Percentiles rank a stretch among this genome's conserved stretches.
Conservation (phyloP, 2,888 invertebrate species). For the Caenorhabditis parvicauda region DNA sequence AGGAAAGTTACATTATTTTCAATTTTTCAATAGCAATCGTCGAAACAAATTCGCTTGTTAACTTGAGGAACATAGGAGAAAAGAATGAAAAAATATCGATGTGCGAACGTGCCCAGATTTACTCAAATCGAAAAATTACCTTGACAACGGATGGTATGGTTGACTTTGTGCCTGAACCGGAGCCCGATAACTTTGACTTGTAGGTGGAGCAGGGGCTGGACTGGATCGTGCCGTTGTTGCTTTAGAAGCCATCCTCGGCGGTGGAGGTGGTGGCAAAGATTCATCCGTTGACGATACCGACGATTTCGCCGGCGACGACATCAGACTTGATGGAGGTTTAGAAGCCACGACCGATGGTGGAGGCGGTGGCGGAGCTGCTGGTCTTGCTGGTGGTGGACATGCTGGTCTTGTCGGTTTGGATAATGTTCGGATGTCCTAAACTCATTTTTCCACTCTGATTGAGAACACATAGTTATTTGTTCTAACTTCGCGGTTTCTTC, state of each 20-base stretch:
- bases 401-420: too few relatives aligned
- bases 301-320: conserved; percentile 7
- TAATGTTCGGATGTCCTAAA: too few relatives aligned
- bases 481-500: too few relatives aligned
- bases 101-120: too few relatives aligned
- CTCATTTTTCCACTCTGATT: too few relatives aligned
- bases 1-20: too few relatives aligned
- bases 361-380: conserved; percentile 34
- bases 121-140: too few relatives aligned
- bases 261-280: conserved; percentile 35
- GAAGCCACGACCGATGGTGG: conserved; percentile 40
- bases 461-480: too few relatives aligned
- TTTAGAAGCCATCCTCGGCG: conserved; percentile 27
- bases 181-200: conserved; percentile 9
- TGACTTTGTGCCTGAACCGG: conserved; percentile 10
- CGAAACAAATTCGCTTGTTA: too few relatives aligned
- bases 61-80: too few relatives aligned
- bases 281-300: conserved; percentile 16
- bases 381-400: conserved; percentile 20
- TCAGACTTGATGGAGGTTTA: conserved; percentile 17
- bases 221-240: conserved; percentile 10
- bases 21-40: too few relatives aligned
- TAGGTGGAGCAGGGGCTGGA: conserved; percentile 19
- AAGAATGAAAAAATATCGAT: too few relatives aligned
- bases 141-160: conserved; percentile 18